Evolutionary conservation across 2,797 vertebrate genomes (phyloP), one percentile per base, ranked within the genome.

Genomic region (Enteromius radiatus): DNA sequence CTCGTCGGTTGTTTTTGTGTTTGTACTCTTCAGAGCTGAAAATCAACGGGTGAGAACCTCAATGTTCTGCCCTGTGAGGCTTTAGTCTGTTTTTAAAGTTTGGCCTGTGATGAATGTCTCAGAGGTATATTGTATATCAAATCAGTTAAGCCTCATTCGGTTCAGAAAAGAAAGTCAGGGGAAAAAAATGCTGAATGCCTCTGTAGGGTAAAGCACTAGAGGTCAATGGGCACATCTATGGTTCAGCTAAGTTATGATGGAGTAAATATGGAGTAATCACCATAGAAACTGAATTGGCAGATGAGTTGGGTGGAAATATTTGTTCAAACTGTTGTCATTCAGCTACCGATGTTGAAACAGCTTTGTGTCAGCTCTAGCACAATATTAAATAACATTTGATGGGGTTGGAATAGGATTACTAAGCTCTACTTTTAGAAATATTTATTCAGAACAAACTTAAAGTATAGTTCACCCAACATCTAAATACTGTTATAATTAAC

Each of bases 321-420:
- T 76, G 68, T 76, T 69, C 43, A 59, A 82, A 79, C 73, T 26
- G 23, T 81, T 83, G 10, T 77, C 82, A 67, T 80, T 79, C 71
- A 82, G 76, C 67, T 49, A 70, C 63, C 21, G 21, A 76, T 83
- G 69, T 65, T 81, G 64, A 80, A 80, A 80, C 65, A 43, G 56
- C 49, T 61, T 23, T 33, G 23, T 69, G 31, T 49, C n/a, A 38
- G 68, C 14, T 84, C 78, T 84, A 80, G 49, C 38, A 81, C n/a
- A 49, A 38, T 59, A 71, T 84, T 73, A 64, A 61, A 31, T 59
- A 81, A 63, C 56, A 63, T 61, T 73, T 15, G 26, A 43, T n/a
- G 2, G 52, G 76, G 15, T 49, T 76, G 28, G 61, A 84, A 54
- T 71, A 67, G 21, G 54, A 41, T 17, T 31, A 28, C n/a, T 33